Conservation (phyloP, 2,113 vertebrate genomes). For the Seriola quinqueradiata region DNA sequence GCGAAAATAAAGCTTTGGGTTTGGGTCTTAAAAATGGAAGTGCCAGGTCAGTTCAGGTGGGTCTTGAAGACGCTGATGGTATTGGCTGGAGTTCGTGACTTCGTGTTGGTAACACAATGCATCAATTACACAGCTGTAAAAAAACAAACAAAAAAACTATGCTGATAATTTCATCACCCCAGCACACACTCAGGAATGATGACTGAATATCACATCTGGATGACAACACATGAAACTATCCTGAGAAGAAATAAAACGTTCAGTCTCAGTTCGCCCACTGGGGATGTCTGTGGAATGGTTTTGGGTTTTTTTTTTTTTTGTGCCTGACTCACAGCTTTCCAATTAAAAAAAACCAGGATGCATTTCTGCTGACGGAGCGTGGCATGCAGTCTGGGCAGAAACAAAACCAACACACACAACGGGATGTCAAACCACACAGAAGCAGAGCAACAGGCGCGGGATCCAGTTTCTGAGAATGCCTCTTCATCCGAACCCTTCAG, state of each 20-base stretch:
- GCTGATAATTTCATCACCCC: not conserved
- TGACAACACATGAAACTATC: not conserved
- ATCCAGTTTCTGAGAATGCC: not conserved
- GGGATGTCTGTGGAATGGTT: not conserved
- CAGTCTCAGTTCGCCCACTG: not conserved
- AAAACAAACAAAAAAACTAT: not conserved
- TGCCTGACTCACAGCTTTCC: conserved; percentile 1
- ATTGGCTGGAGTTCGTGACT: too few relatives aligned
- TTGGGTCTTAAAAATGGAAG: not conserved
- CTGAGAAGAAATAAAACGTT: not conserved
- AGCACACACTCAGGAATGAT: not conserved
- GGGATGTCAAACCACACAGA: conserved; percentile 44
- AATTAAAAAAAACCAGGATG: conserved; percentile 41
- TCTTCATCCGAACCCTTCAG: not conserved
- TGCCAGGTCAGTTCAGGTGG: not conserved
- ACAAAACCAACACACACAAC: conserved; percentile 16
- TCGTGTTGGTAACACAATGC: too few relatives aligned
- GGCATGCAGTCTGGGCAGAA: conserved; percentile 28
- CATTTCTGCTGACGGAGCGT: conserved; percentile 54
- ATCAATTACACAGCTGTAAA: not conserved
- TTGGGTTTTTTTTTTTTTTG: not conserved
- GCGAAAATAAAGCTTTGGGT: too few relatives aligned
- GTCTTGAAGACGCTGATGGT: too few relatives aligned
- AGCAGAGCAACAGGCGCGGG: not conserved
- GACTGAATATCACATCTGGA: not conserved